Conservation (phyloP, 2,797 vertebrate species). For the Gadopsis marmoratus region DNA sequence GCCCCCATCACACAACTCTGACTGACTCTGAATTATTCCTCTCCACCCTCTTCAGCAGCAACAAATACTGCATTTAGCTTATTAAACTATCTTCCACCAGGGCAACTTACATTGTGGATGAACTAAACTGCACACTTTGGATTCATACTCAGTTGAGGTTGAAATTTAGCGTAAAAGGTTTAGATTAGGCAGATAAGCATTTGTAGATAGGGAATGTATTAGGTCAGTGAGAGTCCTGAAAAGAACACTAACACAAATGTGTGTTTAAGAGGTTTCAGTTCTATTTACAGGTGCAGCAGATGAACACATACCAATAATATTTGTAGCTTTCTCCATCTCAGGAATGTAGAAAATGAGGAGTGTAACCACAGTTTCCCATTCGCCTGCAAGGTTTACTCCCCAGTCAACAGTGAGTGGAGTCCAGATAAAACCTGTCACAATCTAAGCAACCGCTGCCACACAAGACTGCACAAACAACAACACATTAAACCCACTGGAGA, state of each 20-base stretch:
- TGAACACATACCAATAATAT: conserved; percentile 79
- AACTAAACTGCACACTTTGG: background rate
- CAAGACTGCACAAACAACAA: conserved; percentile 27
- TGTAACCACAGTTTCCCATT: conserved; percentile 63
- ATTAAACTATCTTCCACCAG: background rate
- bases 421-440: conserved; percentile 45
- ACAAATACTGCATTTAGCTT: background rate
- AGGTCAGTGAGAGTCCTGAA: background rate
- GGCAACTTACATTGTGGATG: background rate
- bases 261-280: background rate
- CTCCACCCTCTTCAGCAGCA: background rate
- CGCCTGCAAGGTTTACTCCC: conserved; percentile 32
- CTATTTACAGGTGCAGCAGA: conserved; percentile 64
- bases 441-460: conserved; percentile 30
- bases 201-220: background rate
- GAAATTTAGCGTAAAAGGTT: background rate
- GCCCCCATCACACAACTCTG: background rate
- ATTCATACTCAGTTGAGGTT: no score
- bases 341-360: conserved; percentile 72
- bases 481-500: background rate
- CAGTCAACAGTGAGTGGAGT: conserved; percentile 17
- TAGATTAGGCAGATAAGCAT: background rate
- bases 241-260: background rate
- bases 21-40: background rate
- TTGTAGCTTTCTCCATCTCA: conserved; percentile 59